Evolutionary conservation across 2,888 invertebrate species (phyloP), one percentile per base, ranked within the genome.

Genomic region (Zelleria hepariella): DNA sequence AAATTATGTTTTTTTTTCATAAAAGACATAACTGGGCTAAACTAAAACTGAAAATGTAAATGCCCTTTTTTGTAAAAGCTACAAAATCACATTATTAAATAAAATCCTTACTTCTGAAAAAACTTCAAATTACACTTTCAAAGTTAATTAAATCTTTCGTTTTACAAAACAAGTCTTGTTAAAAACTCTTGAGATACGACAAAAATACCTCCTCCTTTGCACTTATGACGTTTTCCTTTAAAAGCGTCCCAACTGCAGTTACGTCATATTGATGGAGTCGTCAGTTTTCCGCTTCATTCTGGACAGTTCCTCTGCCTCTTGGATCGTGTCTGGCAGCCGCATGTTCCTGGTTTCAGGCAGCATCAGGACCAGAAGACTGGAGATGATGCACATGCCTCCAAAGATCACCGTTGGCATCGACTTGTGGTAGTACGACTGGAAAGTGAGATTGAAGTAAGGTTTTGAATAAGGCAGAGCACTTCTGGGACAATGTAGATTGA

Each of bases 281-380:
- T 72, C 71, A 18, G 71, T 64, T 68, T 77, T 79, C 62, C 67
- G 74, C 66, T 75, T 80, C 68, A 74, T 73, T 60, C 73, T 71
- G 20, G 85, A 86, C 0, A 87, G 68, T 21, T 89, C 86, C 74
- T 91, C 92, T 0, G 93, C 93, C 67, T 94, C 93, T 64, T 91
- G 90, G 24, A 94, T 90, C 1, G 93, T 94, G 78, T 94, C 94
- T 0, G 91, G 91, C 0, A 92, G 78, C 65, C 92, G 91, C 64
- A 90, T 89, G 67, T 93, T 92, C 58, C 90, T 78, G 0, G 94
- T 94, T 75, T 94, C 94, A 0, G 94, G 94, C 60, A 94, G 91
- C 66, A 91, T 77, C 21, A 93, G 74, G 0, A 93, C 91, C 60
- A 93, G 72, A n/a, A 89, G 62, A 18, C 91, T 92, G 52, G 93